Evolutionary conservation across 2,113 vertebrate genomes (phyloP).

Genomic region (Lagopus muta): DNA sequence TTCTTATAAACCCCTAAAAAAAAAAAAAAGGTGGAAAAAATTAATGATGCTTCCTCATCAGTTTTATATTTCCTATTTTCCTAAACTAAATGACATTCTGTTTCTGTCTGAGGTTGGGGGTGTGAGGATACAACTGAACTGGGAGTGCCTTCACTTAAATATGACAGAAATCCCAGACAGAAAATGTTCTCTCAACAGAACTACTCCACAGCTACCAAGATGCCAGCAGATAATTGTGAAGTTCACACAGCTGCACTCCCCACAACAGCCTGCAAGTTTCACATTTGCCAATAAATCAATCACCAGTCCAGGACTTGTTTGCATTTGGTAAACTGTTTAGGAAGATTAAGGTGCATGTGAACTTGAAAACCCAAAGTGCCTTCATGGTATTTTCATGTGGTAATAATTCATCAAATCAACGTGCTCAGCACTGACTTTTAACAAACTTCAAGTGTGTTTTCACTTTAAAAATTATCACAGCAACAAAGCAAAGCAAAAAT

Average conservation of each 20-base stretch:
- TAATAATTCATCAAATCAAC: neutral
- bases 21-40: neutral
- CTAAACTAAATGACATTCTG: neutral
- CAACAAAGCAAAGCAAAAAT: neutral
- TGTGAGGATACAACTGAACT: neutral
- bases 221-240: constrained; percentile 2
- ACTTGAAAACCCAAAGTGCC: neutral
- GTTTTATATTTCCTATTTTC: neutral
- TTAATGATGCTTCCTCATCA: neutral
- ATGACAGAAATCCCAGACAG: neutral
- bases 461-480: neutral
- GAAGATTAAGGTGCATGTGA: neutral
- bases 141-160: neutral
- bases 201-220: neutral
- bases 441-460: neutral
- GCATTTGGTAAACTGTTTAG: neutral
- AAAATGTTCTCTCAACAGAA: neutral
- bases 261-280: neutral
- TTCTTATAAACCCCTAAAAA: constrained; percentile 69
- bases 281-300: constrained; percentile 5
- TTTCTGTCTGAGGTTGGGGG: neutral
- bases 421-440: neutral
- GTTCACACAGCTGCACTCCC: neutral
- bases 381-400: neutral
- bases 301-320: neutral